Evolutionary conservation across 2,888 invertebrate genomes (phyloP).

Genomic region (Pardosa pseudoannulata): DNA sequence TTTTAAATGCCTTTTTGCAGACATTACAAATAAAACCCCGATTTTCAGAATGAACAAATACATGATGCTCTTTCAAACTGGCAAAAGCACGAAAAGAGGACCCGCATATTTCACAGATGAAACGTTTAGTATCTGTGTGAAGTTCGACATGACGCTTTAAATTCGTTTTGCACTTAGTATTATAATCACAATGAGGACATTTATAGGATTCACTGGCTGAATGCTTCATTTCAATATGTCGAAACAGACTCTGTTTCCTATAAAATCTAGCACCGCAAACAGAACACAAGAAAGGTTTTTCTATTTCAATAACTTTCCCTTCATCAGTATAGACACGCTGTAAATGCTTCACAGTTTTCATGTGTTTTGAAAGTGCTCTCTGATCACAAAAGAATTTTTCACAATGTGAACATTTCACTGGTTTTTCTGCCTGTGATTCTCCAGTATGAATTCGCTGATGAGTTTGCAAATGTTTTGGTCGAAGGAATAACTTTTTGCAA

Average conservation of each 20-base stretch:
- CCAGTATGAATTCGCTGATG: conserved; percentile 75
- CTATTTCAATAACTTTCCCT: conserved; percentile 47
- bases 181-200: conserved; percentile 77
- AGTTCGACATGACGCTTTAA: conserved; percentile 77
- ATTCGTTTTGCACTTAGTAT: conserved; percentile 76
- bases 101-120: conserved; percentile 78
- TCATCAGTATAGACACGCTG: conserved; percentile 73
- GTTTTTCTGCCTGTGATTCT: no score
- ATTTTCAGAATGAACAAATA: conserved; percentile 77
- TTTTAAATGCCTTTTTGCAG: conserved; percentile 75
- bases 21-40: conserved; percentile 76
- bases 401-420: conserved; percentile 75
- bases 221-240: conserved; percentile 76
- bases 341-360: conserved; percentile 75
- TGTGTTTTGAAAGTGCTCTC: conserved; percentile 75
- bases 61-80: conserved; percentile 77
- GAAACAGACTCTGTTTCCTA: conserved; percentile 76
- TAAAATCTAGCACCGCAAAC: conserved; percentile 75
- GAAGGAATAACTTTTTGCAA: conserved; percentile 75
- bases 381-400: conserved; percentile 75
- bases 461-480: conserved; percentile 74
- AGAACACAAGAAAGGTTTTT: conserved; percentile 75
- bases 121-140: conserved; percentile 76
- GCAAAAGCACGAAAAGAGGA: conserved; percentile 77
- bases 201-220: conserved; percentile 75